A percentile compares a stretch with the other conserved stretches of the same genome.
phyloP scores from a whole-genome alignment of 2,113 vertebrate species.

The Phylloscopus trochiloides region DNA sequence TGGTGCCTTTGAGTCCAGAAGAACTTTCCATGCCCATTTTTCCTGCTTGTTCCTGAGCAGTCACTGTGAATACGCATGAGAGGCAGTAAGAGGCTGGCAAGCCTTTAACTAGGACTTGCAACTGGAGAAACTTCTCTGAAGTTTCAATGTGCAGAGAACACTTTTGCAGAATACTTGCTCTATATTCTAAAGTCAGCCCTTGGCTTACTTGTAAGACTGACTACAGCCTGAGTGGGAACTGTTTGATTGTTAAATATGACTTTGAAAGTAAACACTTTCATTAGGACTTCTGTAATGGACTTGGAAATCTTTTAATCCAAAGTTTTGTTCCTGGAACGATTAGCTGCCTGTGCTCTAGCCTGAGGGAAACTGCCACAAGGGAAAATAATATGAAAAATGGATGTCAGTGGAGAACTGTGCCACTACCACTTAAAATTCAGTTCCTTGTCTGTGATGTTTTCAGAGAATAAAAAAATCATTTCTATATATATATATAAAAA shows the following conservation, averaged over 20 bases:
- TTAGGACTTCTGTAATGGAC: neutral
- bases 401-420: neutral
- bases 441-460: neutral
- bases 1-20: slow-evolving; percentile 26
- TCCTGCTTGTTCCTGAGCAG: neutral
- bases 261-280: slow-evolving; percentile 8
- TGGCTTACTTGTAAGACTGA: neutral
- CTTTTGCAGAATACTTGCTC: neutral
- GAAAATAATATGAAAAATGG: neutral
- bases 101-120: neutral
- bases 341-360: neutral
- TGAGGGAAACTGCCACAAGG: neutral
- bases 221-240: neutral
- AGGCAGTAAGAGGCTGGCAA: neutral
- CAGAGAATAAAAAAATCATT: neutral
- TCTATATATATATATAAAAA: neutral
- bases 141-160: neutral
- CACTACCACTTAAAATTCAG: neutral
- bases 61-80: neutral
- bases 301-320: neutral
- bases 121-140: neutral
- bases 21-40: neutral
- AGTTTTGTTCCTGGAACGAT: neutral
- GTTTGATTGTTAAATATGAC: neutral
- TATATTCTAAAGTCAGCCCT: neutral